A percentile compares a stretch with the other conserved stretches of the same genome.
Conservation (phyloP, 2,113 vertebrate species). For the Zeus faber region DNA sequence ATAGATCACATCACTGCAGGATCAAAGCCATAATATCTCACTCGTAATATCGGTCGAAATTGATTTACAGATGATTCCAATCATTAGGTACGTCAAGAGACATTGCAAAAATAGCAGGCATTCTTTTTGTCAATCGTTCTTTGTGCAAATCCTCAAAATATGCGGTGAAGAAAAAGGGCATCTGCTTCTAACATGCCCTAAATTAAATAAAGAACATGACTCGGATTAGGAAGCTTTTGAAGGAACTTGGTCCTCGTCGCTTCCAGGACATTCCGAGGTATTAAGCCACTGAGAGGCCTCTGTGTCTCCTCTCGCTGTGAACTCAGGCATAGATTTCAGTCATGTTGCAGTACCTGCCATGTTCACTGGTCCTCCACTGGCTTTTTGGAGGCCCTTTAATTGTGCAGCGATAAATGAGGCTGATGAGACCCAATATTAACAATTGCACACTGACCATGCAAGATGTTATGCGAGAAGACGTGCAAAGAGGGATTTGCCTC, state of each 20-base stretch:
- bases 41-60: too few species aligned
- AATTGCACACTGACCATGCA: too few species aligned
- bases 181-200: slow-evolving; percentile 48
- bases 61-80: too few species aligned
- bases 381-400: too few species aligned
- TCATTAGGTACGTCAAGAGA: too few species aligned
- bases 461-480: too few species aligned
- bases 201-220: slow-evolving; percentile 77
- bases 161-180: slow-evolving; percentile 43
- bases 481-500: too few species aligned
- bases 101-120: background rate
- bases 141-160: slow-evolving; percentile 32
- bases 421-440: too few species aligned
- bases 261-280: slow-evolving; percentile 72
- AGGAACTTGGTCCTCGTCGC: slow-evolving; percentile 53
- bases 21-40: too few species aligned
- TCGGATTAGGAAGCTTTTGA: slow-evolving; percentile 70
- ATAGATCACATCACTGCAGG: too few species aligned
- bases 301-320: slow-evolving; percentile 61
- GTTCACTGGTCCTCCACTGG: too few species aligned
- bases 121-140: slow-evolving; percentile 21
- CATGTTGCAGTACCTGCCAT: slow-evolving; percentile 42
- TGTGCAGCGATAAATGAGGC: too few species aligned
- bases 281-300: slow-evolving; percentile 64
- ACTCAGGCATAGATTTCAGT: slow-evolving; percentile 54